A percentile compares a stretch with the other conserved stretches of the same genome.
These are phyloP conservation scores for Fulica atra DNA, from an alignment of 2,113 vertebrate genomes.

Conservation along the genomic window DNA sequence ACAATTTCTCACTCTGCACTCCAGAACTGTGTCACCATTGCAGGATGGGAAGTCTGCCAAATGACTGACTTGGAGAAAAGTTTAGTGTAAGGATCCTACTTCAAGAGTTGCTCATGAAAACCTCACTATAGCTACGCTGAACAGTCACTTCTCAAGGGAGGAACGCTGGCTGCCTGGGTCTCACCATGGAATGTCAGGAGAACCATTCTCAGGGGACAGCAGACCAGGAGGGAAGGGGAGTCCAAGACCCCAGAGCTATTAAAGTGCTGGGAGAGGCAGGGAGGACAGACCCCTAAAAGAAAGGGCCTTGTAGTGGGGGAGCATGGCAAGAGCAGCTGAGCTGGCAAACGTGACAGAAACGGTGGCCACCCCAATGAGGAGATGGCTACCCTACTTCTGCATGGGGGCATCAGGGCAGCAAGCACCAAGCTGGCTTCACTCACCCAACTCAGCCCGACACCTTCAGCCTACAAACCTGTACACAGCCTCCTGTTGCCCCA, in stretches of 20 bases:
- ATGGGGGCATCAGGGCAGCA: not conserved
- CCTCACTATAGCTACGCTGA: not conserved
- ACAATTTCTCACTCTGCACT: not conserved
- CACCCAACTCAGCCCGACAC: not conserved
- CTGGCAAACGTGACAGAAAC: too few species aligned
- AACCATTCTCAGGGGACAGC: not conserved
- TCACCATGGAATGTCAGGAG: fast-evolving
- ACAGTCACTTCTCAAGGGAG: not conserved
- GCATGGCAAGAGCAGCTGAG: not conserved
- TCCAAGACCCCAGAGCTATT: not conserved
- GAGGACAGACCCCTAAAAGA: too few species aligned
- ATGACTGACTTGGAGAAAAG: not conserved
- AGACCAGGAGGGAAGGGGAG: not conserved
- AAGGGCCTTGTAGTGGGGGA: too few species aligned
- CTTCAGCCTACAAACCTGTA: not conserved
- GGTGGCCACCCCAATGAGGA: not conserved
- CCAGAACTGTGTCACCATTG: not conserved
- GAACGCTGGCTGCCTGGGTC: not conserved
- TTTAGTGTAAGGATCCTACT: not conserved
- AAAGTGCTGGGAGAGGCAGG: not conserved
- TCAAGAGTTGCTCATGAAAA: not conserved
- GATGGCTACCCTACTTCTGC: not conserved
- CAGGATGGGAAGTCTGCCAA: not conserved
- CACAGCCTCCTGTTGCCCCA: not conserved
- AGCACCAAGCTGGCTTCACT: not conserved